Base-by-base conservation (phyloP, 2,797 vertebrate species). In the Chrysocyon brachyurus region DNA sequence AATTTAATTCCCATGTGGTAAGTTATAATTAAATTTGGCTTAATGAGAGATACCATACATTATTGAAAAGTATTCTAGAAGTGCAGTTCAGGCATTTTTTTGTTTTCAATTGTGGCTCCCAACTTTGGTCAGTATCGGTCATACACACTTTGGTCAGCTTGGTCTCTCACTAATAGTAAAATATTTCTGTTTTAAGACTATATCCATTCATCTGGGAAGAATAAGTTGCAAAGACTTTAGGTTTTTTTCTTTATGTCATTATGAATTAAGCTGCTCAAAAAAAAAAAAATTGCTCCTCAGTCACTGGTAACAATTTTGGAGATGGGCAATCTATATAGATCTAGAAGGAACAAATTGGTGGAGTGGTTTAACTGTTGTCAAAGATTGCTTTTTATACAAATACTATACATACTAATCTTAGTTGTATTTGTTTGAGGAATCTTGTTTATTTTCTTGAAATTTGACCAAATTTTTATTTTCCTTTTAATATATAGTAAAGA, bases 1-100 rank as follows among this genome's bases (percentile, higher is more conserved):
- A 99, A 98, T 99, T 99, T 98, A 99, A 99, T 98, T 99, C 99
- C 86, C 99, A 99, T 98, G 99, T 99, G 99, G 99, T 99, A 99
- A 98, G 98, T 98, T 72, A 33, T 72, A 87, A 86, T 84, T 88
- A 95, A 93, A 46, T n/a, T 90, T 94, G 21, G 84, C 68, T 84
- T 94, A 68, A 56, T 89, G 79, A 88, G 22, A 97, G 78, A 68
- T 91, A 31, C 15, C 4, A 36, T 84, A 57, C 5, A 5, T 91
- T 96, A 94, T 4, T 17, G 5, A 40, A 66, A 77, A 6, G 5
- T 93, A 56, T 78, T 66, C 11, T 61, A 84, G 33, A 49, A 90
- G 24, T 95, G 0, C 19, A 59, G 6, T 3, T 0, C 54, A 3
- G 61, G n/a, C 40, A 46, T 36, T 79, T 57, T 63, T 31, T 92